Evolutionary conservation across 2,113 vertebrate species (phyloP), one percentile per base, ranked within the genome.

Genomic region (Cichladusa arquata): DNA sequence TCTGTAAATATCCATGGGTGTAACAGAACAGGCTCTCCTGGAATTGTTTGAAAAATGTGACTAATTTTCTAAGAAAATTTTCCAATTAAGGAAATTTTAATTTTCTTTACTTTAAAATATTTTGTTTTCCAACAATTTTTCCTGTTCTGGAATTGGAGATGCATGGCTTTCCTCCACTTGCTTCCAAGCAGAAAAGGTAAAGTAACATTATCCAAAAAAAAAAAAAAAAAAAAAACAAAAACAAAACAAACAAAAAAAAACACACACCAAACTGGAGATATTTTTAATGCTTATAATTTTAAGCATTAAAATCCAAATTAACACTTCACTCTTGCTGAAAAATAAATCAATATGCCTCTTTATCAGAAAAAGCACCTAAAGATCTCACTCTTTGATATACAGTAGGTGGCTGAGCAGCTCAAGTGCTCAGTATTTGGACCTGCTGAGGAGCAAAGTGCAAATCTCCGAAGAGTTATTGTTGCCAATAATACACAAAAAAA

Each of bases 211-310:
- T 38, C 36, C 13, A 5, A 36, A 60, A 81, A 48, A 48, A 73
- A 56, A 81, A 8, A 8, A 69, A 57, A 23, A 4, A 77, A 53
- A 16, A 4, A 12, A 31, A 8, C n/a, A n/a, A n/a, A n/a, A n/a
- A n/a, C n/a, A 36, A 36, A 36, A 36, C 8, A 36, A 36, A 36
- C 8, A 36, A 36, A 36, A 36, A 36, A 36, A 36, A 36, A 36
- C 36, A 36, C 36, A n/a, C n/a, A 2, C 1, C 8, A 31, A 61
- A 24, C 9, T 0, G 0, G 14, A 16, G 2, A 9, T 10, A 51
- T n/a, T 79, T 80, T 70, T 34, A 44, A 31, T 61, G n/a, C 3
- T 69, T 70, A 12, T 6, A 24, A 28, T 65, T 87, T 40, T 25
- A 86, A 82, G 40, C 6, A 36, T 65, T 38, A 5, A 0, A 77